These are phyloP conservation scores for Psittacula cyanocephala DNA, from an alignment of 2,113 vertebrate species.

Conservation along the genomic window DNA sequence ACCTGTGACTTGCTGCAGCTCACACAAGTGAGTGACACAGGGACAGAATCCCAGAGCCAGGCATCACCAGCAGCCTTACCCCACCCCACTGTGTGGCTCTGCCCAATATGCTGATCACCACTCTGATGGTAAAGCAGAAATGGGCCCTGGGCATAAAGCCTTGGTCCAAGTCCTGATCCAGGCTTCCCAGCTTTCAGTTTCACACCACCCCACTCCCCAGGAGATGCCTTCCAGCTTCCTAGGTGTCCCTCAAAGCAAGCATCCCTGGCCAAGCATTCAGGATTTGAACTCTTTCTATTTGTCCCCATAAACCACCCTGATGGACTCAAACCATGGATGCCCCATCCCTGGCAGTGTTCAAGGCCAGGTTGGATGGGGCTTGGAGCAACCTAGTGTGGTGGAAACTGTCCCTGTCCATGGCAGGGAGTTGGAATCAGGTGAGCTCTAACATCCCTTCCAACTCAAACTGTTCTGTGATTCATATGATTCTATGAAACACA, in stretches of 20 bases:
- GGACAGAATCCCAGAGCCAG: background rate
- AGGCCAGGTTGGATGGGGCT: background rate
- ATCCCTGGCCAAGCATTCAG: background rate
- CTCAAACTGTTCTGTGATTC: background rate
- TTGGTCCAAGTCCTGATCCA: background rate
- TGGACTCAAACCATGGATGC: background rate
- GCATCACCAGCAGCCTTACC: background rate
- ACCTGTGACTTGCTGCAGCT: background rate
- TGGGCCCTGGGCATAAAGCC: background rate
- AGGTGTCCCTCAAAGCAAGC: background rate
- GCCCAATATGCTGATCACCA: background rate
- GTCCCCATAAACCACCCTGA: background rate
- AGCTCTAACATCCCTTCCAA: background rate
- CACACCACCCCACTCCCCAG: background rate
- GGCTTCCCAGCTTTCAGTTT: background rate
- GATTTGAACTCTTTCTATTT: background rate
- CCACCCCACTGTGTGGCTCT: fast-evolving
- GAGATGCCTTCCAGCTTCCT: background rate
- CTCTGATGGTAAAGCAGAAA: background rate
- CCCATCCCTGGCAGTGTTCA: background rate
- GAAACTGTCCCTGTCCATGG: background rate
- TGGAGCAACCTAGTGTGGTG: background rate
- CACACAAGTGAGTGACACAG: background rate
- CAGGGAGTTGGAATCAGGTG: background rate
- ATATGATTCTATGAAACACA: background rate